These are phyloP conservation scores for Botrylloides violaceus DNA, from an alignment of 23 tunicate species.

Conservation along the genomic window DNA sequence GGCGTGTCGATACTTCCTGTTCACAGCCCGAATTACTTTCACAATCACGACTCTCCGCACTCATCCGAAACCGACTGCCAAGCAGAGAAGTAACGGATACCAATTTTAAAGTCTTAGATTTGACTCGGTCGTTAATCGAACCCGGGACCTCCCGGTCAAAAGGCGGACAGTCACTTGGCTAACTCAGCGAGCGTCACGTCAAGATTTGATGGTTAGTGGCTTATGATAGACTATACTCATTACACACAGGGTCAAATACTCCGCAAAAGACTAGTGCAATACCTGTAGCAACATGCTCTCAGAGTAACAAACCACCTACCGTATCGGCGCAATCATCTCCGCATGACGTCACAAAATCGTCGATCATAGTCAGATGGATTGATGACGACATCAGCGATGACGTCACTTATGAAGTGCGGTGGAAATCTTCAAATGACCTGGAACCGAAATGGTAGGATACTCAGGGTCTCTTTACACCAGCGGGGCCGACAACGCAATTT, in stretches of 20 bases:
- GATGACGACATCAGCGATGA: not conserved
- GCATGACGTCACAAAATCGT: constrained; percentile 28
- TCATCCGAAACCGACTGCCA: too few species aligned
- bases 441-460: not conserved
- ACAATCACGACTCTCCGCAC: too few species aligned
- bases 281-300: not conserved
- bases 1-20: too few species aligned
- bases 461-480: not conserved
- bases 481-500: not conserved
- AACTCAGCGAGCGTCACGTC: too few species aligned
- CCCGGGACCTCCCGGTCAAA: too few species aligned
- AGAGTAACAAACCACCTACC: constrained; percentile 1
- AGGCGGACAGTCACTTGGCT: too few species aligned
- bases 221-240: not conserved
- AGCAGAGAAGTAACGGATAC: too few species aligned
- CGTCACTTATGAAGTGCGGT: constrained; percentile 23
- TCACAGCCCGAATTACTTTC: too few species aligned
- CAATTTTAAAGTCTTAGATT: too few species aligned
- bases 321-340: constrained; percentile 31
- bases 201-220: too few species aligned
- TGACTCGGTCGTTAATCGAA: too few species aligned
- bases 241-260: not conserved
- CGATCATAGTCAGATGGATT: constrained; percentile 49
- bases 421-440: constrained; percentile 28
- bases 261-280: not conserved